Conservation (phyloP, 2,797 vertebrate genomes). For the Merluccius polli region DNA sequence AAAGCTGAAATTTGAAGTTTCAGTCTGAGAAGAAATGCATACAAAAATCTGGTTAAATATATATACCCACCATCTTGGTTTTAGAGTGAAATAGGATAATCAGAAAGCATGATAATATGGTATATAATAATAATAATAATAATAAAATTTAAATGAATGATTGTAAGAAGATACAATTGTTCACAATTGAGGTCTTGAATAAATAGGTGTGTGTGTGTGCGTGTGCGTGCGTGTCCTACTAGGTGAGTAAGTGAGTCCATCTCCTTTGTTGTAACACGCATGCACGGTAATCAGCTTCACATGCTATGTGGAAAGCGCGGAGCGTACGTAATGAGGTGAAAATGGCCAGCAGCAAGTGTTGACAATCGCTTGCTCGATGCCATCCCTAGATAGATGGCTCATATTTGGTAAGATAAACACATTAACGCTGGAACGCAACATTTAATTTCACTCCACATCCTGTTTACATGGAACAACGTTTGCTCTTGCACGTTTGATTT, state of each 20-base stretch:
- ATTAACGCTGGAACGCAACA: not conserved
- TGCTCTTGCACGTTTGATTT: not conserved
- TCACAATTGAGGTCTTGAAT: not conserved
- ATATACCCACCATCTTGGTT: not conserved
- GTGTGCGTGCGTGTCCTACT: not conserved
- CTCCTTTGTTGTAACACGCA: not conserved
- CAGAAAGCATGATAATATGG: not conserved
- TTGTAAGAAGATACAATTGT: not conserved
- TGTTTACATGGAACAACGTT: not conserved
- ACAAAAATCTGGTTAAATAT: not conserved
- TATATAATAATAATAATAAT: not conserved
- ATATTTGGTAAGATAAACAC: not conserved
- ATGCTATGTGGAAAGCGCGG: not conserved
- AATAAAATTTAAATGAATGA: not conserved
- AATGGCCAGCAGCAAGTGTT: not conserved
- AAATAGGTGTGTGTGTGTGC: not conserved
- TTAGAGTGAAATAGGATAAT: not conserved
- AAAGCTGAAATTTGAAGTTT: not conserved
- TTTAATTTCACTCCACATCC: not conserved
- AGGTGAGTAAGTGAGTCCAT: not conserved
- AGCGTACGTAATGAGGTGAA: not conserved
- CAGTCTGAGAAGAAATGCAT: not conserved
- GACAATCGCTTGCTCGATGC: not conserved
- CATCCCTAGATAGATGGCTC: not conserved
- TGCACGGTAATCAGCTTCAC: not conserved